phyloP scores from a whole-genome alignment of 2,888 invertebrate genomes.

The Dolichomitus sp. region DNA sequence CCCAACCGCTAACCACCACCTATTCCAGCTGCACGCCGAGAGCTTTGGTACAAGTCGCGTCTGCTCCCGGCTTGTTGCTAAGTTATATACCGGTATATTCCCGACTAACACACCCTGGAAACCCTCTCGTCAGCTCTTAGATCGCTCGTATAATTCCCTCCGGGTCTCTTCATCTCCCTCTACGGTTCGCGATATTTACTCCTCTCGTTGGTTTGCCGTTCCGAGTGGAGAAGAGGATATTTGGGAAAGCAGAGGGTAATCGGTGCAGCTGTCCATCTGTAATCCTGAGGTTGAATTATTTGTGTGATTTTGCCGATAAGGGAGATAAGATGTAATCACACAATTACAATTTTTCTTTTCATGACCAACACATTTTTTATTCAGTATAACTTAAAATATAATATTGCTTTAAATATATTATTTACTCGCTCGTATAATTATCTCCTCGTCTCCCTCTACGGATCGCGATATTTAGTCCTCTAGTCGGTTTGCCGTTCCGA shows the following conservation, averaged over 20 bases:
- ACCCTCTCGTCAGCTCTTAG: constrained; percentile 38
- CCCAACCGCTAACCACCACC: constrained; percentile 40
- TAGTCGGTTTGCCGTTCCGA: not conserved
- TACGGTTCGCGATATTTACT: not conserved
- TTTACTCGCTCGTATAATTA: too few species aligned
- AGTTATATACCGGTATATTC: constrained; percentile 39
- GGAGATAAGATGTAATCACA: not conserved
- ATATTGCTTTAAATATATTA: not conserved
- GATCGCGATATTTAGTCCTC: not conserved
- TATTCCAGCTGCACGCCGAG: constrained; percentile 32
- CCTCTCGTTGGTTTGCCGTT: not conserved
- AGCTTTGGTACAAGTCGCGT: constrained; percentile 20
- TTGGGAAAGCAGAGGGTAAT: not conserved
- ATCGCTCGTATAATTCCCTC: constrained; percentile 23
- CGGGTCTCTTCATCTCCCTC: constrained; percentile 12
- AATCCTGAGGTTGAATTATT: constrained; percentile 5
- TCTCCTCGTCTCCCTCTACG: constrained; percentile 9
- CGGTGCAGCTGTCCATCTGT: constrained; percentile 7
- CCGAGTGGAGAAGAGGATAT: not conserved
- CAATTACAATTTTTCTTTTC: too few species aligned
- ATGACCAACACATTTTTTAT: too few species aligned
- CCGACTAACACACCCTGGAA: constrained; percentile 11
- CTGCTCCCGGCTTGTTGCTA: constrained; percentile 43
- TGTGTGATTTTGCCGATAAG: constrained; percentile 5
- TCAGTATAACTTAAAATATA: not conserved